Evolutionary conservation across 2,797 vertebrate species (phyloP).

Genomic region (Sparus aurata): DNA sequence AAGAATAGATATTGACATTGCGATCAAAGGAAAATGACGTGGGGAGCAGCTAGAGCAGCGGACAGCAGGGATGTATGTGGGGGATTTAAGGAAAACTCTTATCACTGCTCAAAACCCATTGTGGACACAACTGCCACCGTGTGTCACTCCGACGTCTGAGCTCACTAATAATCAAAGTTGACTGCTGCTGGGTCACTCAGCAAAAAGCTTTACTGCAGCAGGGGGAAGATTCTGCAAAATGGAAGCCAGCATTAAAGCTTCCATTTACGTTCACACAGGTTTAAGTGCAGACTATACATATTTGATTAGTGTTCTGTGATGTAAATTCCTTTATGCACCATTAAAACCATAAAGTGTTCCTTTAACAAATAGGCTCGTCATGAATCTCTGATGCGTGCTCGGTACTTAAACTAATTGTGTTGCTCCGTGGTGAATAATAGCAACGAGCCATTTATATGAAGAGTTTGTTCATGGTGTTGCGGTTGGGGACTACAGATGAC

Average conservation of each 20-base stretch:
- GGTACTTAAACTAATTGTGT: constrained; percentile 76
- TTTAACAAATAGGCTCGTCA: constrained; percentile 64
- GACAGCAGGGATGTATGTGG: constrained; percentile 27
- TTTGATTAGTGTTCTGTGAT: constrained; percentile 60
- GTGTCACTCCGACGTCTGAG: constrained; percentile 44
- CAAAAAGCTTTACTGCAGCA: constrained; percentile 1
- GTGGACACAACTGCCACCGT: constrained; percentile 40
- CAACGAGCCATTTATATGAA: constrained; percentile 53
- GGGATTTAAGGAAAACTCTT: constrained; percentile 56
- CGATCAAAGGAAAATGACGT: constrained; percentile 71
- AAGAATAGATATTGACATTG: constrained; percentile 74
- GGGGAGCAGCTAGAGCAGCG: constrained; percentile 25
- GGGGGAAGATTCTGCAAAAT: constrained; percentile 12
- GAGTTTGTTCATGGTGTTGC: constrained; percentile 39
- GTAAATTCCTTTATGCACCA: constrained; percentile 63
- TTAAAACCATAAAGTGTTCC: constrained; percentile 67
- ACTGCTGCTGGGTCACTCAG: constrained; percentile 2
- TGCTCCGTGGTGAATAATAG: constrained; percentile 64
- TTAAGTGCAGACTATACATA: constrained; percentile 56
- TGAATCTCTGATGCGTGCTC: constrained; percentile 52
- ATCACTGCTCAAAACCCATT: constrained; percentile 49
- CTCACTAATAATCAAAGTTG: constrained; percentile 19
- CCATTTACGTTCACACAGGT: constrained; percentile 46
- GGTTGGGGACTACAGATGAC: constrained; percentile 49
- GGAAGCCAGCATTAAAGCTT: constrained; percentile 18